Evolutionary conservation across 1,140 invertebrate genomes (phyloP).

Genomic region (Pseudachorutes palmiensis): DNA sequence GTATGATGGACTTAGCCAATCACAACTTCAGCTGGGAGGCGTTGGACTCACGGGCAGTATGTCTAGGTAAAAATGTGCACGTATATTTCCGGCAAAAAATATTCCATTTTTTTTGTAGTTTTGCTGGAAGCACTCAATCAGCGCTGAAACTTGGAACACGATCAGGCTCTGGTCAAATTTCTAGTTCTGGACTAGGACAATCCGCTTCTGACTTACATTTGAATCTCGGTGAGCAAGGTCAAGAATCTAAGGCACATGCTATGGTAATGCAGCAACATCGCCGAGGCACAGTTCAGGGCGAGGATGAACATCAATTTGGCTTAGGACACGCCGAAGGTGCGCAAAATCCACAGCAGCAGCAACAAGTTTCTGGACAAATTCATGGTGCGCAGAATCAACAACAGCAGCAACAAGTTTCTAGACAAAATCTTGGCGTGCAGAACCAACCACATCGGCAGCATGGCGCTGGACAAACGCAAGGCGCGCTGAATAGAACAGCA

Average conservation of each 20-base stretch:
- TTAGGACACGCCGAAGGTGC: too few species aligned
- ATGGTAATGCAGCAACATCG: constrained; percentile 16
- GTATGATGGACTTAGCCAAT: constrained; percentile 22
- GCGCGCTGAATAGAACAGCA: too few species aligned
- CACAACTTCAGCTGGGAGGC: constrained; percentile 24
- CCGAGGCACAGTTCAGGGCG: neutral
- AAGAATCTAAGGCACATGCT: constrained; percentile 22
- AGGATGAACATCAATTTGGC: too few species aligned
- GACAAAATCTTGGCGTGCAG: too few species aligned
- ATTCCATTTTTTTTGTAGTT: constrained; percentile 14
- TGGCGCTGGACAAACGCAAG: too few species aligned
- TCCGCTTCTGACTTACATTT: constrained; percentile 25
- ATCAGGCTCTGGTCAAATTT: constrained; percentile 20
- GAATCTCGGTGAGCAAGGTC: constrained; percentile 19
- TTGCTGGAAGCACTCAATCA: constrained; percentile 20
- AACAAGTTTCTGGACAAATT: too few species aligned
- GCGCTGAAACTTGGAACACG: constrained; percentile 14
- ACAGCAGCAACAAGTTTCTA: too few species aligned
- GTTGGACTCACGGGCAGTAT: constrained; percentile 21
- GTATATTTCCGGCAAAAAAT: neutral
- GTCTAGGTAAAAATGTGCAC: constrained; percentile 14
- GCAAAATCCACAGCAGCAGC: too few species aligned
- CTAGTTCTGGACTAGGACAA: constrained; percentile 15
- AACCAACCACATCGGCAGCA: too few species aligned
- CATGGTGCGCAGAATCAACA: too few species aligned